These are phyloP conservation scores for Spea bombifrons DNA, from an alignment of 2,113 vertebrate genomes.

Conservation along the genomic window DNA sequence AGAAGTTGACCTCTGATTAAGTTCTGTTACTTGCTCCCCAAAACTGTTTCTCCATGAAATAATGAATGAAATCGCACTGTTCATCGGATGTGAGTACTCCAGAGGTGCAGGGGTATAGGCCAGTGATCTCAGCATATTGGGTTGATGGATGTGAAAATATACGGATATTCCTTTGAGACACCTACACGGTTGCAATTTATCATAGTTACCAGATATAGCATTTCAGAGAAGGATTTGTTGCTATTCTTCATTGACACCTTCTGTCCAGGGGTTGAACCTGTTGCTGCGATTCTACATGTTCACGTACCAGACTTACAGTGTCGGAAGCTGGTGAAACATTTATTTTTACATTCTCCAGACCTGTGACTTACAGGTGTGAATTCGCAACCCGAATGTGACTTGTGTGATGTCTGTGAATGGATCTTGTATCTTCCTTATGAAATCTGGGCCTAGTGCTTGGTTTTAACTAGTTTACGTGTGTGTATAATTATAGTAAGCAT, in stretches of 20 bases:
- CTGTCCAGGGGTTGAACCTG: conserved; percentile 60
- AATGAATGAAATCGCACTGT: too few species aligned
- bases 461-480: too few species aligned
- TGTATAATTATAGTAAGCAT: too few species aligned
- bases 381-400: conserved; percentile 25
- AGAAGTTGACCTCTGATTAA: too few species aligned
- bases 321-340: conserved; percentile 30
- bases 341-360: conserved; percentile 24
- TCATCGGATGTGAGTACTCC: too few species aligned
- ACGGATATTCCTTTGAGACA: not conserved
- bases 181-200: not conserved
- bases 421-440: not conserved
- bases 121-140: not conserved
- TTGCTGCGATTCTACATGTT: conserved; percentile 27
- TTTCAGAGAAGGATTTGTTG: conserved; percentile 21
- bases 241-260: conserved; percentile 66
- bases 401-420: conserved; percentile 24
- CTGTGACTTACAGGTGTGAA: conserved; percentile 42
- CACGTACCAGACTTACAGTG: conserved; percentile 26
- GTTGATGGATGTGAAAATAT: not conserved
- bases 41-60: too few species aligned
- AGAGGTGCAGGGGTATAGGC: not conserved
- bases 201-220: not conserved
- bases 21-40: too few species aligned
- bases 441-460: too few species aligned